These are phyloP conservation scores for Ladona fulva DNA, from an alignment of 1,140 invertebrate species.

Conservation along the genomic window DNA sequence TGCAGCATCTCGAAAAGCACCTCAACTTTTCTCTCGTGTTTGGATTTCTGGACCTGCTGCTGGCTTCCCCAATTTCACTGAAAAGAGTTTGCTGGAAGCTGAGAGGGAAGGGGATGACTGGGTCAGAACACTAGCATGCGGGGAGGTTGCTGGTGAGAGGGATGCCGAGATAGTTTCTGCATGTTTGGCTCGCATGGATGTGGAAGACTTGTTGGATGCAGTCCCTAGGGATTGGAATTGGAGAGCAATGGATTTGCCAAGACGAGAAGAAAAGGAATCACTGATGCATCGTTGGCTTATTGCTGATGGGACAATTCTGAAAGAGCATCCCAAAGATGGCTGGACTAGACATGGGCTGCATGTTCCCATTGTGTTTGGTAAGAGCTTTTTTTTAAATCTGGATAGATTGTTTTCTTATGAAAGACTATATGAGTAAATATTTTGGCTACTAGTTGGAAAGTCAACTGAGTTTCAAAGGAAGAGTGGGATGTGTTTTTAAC, in stretches of 20 bases:
- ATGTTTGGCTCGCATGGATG: conserved; percentile 31
- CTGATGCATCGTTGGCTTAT: neutral
- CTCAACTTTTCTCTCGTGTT: neutral
- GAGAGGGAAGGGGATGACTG: conserved; percentile 48
- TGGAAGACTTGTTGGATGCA: conserved; percentile 51
- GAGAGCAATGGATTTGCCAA: neutral
- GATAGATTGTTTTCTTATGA: no score
- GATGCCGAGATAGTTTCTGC: neutral
- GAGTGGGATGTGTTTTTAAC: no score
- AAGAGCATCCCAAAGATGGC: neutral
- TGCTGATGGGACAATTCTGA: neutral
- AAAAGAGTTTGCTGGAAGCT: conserved; percentile 44
- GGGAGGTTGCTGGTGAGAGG: neutral
- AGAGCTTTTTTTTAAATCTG: neutral
- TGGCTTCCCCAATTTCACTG: neutral
- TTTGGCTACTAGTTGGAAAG: no score
- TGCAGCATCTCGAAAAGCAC: conserved; percentile 39
- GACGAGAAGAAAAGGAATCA: neutral
- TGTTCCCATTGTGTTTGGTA: neutral
- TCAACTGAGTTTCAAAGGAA: no score
- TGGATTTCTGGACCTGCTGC: neutral
- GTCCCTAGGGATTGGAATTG: conserved; percentile 56
- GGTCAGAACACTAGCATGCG: conserved; percentile 41
- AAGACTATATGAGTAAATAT: no score
- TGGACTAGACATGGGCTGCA: neutral